Evolutionary conservation across 2,797 vertebrate genomes (phyloP).

Genomic region (Apogon hyalosoma): DNA sequence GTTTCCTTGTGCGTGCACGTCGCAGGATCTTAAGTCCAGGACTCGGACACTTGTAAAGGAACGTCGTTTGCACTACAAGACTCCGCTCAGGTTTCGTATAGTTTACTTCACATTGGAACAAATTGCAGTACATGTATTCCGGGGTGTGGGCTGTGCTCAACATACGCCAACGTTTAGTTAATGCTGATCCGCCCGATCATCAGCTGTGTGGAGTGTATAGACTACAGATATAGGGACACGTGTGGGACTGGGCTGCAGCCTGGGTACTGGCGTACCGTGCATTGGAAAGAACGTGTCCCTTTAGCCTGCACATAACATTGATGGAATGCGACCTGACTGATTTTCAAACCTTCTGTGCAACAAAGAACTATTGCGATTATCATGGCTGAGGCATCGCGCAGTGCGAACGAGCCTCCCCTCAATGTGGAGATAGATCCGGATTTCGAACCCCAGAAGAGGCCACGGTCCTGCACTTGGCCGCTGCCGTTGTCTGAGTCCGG

Average conservation of each 20-base stretch:
- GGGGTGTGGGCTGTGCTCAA: conserved; percentile 65
- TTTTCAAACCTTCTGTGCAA: conserved; percentile 62
- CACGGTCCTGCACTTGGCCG: conserved; percentile 97
- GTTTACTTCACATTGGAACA: conserved; percentile 23
- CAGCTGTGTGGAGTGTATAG: conserved; percentile 29
- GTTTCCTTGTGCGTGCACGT: conserved; percentile 43
- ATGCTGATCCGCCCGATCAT: conserved; percentile 28
- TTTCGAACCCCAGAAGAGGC: conserved; percentile 95
- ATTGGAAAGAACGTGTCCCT: conserved; percentile 41
- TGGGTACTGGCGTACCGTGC: conserved; percentile 47
- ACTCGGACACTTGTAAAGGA: conserved; percentile 58
- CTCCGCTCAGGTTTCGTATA: conserved; percentile 1
- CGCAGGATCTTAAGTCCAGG: conserved; percentile 46
- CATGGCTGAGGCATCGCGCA: conserved; percentile 89
- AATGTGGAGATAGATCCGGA: conserved; percentile 95
- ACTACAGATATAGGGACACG: conserved; percentile 62
- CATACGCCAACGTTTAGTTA: conserved; percentile 38
- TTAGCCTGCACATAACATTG: conserved; percentile 64
- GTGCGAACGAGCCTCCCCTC: conserved; percentile 77
- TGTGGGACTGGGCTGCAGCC: conserved; percentile 50
- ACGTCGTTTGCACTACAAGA: conserved; percentile 43
- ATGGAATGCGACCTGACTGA: conserved; percentile 82
- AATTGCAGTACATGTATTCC: conserved; percentile 48
- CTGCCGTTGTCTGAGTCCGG: conserved; percentile 92
- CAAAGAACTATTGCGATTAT: conserved; percentile 39